Conservation (phyloP, 2,113 vertebrate species). For the Falcunculus frontatus region DNA sequence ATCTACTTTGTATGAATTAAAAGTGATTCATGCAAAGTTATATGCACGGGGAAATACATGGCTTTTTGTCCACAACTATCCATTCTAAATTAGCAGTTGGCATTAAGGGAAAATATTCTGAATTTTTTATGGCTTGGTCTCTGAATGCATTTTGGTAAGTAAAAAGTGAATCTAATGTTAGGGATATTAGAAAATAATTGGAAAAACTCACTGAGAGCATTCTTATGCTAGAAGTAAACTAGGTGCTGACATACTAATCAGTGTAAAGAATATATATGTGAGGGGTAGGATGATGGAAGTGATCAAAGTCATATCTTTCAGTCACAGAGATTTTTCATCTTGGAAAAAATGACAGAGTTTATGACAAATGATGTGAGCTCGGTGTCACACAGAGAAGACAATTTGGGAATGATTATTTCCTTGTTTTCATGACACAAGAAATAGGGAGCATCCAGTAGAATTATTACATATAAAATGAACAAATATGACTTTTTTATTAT, state of each 20-base stretch:
- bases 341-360: background rate
- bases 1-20: background rate
- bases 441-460: background rate
- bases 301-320: background rate
- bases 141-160: background rate
- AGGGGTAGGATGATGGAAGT: background rate
- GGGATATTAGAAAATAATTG: background rate
- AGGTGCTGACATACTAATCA: background rate
- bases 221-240: background rate
- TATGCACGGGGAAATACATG: accelerated
- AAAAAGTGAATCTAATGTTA: background rate
- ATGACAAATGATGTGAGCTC: background rate
- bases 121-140: background rate
- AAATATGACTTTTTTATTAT: background rate
- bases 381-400: background rate
- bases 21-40: background rate
- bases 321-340: background rate
- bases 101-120: background rate
- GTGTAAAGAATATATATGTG: background rate
- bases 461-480: background rate
- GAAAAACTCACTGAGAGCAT: background rate
- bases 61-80: background rate
- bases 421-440: conserved; percentile 11
- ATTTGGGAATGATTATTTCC: conserved; percentile 25
- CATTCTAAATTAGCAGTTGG: background rate